phyloP scores from a whole-genome alignment of 2,888 invertebrate species.

The Xanthia togata region DNA sequence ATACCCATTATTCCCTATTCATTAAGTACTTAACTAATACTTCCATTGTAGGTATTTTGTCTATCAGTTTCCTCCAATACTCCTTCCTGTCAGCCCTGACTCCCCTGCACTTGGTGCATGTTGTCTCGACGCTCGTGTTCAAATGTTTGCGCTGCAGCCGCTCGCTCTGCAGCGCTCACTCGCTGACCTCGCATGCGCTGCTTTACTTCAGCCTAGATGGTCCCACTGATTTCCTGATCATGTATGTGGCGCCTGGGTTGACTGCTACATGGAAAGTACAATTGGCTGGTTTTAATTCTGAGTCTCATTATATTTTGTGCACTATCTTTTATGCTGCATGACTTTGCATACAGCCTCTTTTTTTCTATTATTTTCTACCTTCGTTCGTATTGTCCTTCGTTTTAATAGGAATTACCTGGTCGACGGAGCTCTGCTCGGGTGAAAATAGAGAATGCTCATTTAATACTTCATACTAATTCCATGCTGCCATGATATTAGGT shows the following conservation, averaged over 20 bases:
- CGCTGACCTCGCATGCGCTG: slow-evolving; percentile 27
- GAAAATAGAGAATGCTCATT: too few relatives aligned
- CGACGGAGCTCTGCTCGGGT: too few relatives aligned
- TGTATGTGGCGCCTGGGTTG: slow-evolving; percentile 24
- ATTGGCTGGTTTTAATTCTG: slow-evolving; percentile 24
- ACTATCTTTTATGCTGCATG: slow-evolving; percentile 1
- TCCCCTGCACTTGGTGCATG: slow-evolving; percentile 5
- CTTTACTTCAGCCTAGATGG: slow-evolving; percentile 29
- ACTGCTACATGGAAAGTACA: slow-evolving; percentile 22
- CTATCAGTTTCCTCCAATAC: background rate
- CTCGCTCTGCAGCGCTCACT: slow-evolving; percentile 26
- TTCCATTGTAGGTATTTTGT: background rate
- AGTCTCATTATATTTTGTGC: slow-evolving; percentile 12
- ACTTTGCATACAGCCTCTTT: background rate
- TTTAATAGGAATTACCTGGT: too few relatives aligned
- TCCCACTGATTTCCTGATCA: slow-evolving; percentile 25
- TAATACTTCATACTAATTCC: too few relatives aligned
- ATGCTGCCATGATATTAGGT: too few relatives aligned
- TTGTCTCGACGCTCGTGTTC: slow-evolving; percentile 38
- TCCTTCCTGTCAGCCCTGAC: slow-evolving; percentile 41
- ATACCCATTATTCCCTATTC: background rate
- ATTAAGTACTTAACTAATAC: too few relatives aligned
- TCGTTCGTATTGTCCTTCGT: too few relatives aligned
- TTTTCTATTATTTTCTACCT: background rate
- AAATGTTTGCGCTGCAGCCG: slow-evolving; percentile 55